Conservation (phyloP, 2,797 vertebrate genomes). For the Scleropages formosus region DNA sequence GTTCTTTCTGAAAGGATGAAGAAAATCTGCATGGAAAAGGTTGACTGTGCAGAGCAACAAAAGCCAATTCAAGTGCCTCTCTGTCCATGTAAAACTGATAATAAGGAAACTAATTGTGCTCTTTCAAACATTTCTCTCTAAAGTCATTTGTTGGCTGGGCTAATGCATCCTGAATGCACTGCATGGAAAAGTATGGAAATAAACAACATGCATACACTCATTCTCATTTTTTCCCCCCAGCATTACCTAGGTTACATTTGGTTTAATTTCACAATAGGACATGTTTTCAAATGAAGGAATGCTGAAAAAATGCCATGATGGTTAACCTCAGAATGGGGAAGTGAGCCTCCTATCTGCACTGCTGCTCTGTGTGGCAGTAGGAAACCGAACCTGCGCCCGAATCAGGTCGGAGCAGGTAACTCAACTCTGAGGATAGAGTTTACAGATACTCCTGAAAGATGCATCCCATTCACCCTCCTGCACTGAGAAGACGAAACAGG, state of each 20-base stretch:
- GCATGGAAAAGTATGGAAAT: no score
- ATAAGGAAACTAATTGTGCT: background rate
- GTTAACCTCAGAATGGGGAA: conserved; percentile 45
- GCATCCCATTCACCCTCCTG: conserved; percentile 18
- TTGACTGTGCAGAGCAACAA: background rate
- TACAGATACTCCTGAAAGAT: conserved; percentile 34
- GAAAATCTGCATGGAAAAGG: background rate
- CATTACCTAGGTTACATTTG: background rate
- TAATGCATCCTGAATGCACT: background rate
- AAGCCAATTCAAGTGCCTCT: background rate
- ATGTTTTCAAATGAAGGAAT: background rate
- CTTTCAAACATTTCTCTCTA: background rate
- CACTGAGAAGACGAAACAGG: background rate
- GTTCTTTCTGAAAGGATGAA: conserved; percentile 77
- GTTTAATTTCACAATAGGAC: background rate
- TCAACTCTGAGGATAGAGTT: conserved; percentile 44
- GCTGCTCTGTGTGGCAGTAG: conserved; percentile 12
- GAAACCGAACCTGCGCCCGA: conserved; percentile 54
- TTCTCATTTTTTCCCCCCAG: conserved; percentile 9
- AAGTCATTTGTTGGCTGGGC: background rate
- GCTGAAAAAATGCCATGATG: background rate
- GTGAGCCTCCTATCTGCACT: conserved; percentile 52
- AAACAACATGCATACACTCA: no score
- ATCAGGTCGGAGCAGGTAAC: conserved; percentile 60
- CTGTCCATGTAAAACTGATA: background rate